Evolutionary conservation across 2,888 invertebrate genomes (phyloP), one percentile per base, ranked within the genome.

Genomic region (Ganaspis brasiliensis): DNA sequence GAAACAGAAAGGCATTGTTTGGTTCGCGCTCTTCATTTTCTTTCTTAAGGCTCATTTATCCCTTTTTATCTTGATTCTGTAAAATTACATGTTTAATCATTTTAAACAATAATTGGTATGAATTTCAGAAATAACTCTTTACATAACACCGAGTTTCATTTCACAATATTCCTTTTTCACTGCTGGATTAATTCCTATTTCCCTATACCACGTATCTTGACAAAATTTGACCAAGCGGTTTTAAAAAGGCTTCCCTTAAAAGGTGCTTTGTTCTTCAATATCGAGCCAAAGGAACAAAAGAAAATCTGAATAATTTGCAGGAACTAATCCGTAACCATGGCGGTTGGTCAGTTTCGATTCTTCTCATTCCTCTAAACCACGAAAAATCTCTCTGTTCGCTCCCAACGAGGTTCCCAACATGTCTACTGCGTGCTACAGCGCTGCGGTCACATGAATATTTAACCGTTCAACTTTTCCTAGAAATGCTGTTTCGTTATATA

Each of bases 391-490:
- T 61, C 35, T 71, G 57, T 59, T 71, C 59, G 8, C 56, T 74
- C 49, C 31, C 71, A 71, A 40, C 70, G 14, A 9, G 14, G 21
- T 21, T 19, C 26, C 37, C 12, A 52, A 31, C 31, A 71, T 8
- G 3, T 37, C 4, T 59, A 67, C 40, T 63, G 71, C 73, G 73
- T 49, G 61, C 16, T 40, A 57, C 45, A n/a, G 49, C 56, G 74
- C 70, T 74, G 74, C 57, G 77, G 72, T 77, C 74, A 56, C 75
- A 88, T 89, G 87, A 88, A 89, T 89, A 88, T 88, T 88, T 88
- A 89, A 89, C 82, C 83, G 82, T 84, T 87, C 84, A 87, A 88
- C 88, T 89, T 89, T 88, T 88, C 74, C 78, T 76, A 79, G 79
- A 81, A 35, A 67, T 40, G 9, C 45, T 26, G 45, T 67, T 67